A percentile compares a stretch with the other conserved stretches of the same genome.
Evolutionary conservation across 2,888 invertebrate species (phyloP).

Genomic region (Escarpia spicata): DNA sequence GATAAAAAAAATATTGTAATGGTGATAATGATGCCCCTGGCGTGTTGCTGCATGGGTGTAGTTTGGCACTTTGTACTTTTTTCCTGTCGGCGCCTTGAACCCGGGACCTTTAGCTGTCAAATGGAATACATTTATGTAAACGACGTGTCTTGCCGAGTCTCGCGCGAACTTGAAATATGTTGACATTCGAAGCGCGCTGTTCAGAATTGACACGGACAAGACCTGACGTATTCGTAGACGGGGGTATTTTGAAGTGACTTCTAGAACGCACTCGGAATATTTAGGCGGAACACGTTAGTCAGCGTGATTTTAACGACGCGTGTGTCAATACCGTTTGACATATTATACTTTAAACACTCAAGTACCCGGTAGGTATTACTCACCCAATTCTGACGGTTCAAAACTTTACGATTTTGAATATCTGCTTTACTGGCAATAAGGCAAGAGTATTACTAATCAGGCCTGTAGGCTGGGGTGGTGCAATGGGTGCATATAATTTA

Average conservation of each 20-base stretch:
- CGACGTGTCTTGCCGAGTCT: background rate
- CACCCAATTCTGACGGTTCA: background rate
- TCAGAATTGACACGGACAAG: background rate
- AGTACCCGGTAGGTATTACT: background rate
- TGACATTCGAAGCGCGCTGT: background rate
- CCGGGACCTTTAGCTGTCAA: background rate
- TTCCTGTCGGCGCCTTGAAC: background rate
- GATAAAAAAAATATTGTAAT: too few relatives aligned
- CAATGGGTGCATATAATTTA: too few relatives aligned
- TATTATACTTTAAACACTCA: background rate
- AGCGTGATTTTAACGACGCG: background rate
- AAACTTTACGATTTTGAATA: background rate
- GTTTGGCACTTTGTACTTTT: background rate
- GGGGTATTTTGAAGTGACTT: background rate
- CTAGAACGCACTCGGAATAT: background rate
- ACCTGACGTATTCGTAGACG: background rate
- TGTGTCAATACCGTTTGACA: background rate
- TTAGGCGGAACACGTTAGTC: background rate
- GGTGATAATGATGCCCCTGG: too few relatives aligned
- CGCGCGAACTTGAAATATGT: background rate
- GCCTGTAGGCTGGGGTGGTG: too few relatives aligned
- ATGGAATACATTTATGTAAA: background rate
- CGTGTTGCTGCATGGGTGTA: too few relatives aligned
- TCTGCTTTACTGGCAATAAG: background rate
- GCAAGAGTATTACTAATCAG: too few relatives aligned